Evolutionary conservation across 1,140 invertebrate species (phyloP), one percentile per base, ranked within the genome.

Genomic region (Holcopasites calliopsidis): DNA sequence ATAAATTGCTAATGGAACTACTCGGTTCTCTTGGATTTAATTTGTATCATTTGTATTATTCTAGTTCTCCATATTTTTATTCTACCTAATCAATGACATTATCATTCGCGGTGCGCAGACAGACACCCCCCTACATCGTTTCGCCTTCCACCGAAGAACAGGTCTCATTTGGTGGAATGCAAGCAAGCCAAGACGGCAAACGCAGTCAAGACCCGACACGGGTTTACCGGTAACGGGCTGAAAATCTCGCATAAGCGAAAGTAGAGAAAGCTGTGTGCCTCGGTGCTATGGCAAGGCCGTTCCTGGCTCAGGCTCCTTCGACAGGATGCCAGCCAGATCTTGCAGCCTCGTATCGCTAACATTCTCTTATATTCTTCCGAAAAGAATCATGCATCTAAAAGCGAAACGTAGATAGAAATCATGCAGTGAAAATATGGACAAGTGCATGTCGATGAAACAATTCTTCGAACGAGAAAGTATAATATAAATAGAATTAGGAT

Each of bases 221-320:
- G 7, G 28, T 62, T 64, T 18, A 40, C 60, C 40, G 62, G 35
- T 57, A 55, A 10, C n/a, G 70, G 76, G 47, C 77, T 86, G 78
- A 85, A 86, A 86, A 88, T 88, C 80, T 85, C 85, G 65, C 68
- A 54, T 79, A 88, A 88, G 87, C 87, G 87, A 88, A 88, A 88
- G 87, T 88, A 85, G 87, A 88, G 87, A 88, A 88, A 88, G 87
- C 81, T 87, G 76, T 38, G 64, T 81, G 58, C 62, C 70, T 54
- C 60, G 52, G 52, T 57, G 42, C 35, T 70, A 23, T 38, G 76
- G 68, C 82, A 84, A 84, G 82, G 77, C 77, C 80, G 73, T 66
- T 55, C 26, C 42, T 73, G 64, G 77, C 69, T 81, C 71, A 54
- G 70, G 1, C 69, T 72, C 57, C 69, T 72, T 78, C 62, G 75